phyloP scores from a whole-genome alignment of 2,113 vertebrate species.

The Heterotilapia buettikoferi region DNA sequence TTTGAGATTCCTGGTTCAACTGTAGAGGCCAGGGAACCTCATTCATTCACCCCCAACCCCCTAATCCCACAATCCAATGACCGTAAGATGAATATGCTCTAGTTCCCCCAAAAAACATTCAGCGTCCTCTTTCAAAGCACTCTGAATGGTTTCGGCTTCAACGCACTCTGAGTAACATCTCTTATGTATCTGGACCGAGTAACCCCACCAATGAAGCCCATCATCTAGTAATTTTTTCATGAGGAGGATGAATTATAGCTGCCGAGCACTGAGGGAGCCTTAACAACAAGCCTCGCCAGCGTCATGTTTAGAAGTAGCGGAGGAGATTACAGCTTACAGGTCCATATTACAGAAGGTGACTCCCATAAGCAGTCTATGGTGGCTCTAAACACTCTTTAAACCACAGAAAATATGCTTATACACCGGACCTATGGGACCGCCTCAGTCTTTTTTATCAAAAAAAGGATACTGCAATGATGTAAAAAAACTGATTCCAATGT shows the following conservation, averaged over 20 bases:
- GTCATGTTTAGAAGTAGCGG: neutral
- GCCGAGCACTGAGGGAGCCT: neutral
- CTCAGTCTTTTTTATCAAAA: fast-evolving
- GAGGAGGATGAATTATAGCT: slow-evolving; percentile 7
- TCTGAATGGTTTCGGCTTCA: neutral
- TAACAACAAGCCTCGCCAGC: neutral
- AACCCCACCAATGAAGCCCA: neutral
- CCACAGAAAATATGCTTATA: neutral
- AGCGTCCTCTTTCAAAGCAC: neutral
- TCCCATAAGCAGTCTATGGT: neutral
- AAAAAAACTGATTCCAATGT: neutral
- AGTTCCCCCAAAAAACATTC: slow-evolving; percentile 34
- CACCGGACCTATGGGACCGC: fast-evolving
- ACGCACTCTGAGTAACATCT: neutral
- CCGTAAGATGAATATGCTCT: slow-evolving; percentile 37
- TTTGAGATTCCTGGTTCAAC: neutral
- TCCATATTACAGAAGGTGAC: neutral
- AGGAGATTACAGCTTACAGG: neutral
- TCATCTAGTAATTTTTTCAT: slow-evolving; percentile 1
- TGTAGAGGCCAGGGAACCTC: neutral
- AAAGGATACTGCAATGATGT: neutral
- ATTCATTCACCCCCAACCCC: neutral
- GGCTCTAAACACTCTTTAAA: neutral
- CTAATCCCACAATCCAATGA: neutral
- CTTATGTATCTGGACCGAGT: neutral